These are phyloP conservation scores for Aspidiotus destructor DNA, from an alignment of 2,888 invertebrate genomes.

Conservation along the genomic window DNA sequence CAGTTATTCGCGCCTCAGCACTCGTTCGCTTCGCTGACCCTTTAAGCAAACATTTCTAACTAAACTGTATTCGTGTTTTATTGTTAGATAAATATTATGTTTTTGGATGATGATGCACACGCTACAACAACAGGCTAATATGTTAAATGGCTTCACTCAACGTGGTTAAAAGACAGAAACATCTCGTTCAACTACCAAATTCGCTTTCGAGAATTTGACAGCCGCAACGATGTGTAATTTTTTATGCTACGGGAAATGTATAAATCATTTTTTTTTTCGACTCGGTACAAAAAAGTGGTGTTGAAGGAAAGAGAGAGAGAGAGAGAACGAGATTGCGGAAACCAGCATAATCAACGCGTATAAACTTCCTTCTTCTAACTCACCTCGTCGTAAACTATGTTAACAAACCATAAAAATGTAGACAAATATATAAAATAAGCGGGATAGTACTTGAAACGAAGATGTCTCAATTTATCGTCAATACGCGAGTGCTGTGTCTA, in stretches of 20 bases:
- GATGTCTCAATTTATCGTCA: no score
- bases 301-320: no score
- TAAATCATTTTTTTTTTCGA: background rate
- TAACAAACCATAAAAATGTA: no score
- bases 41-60: background rate
- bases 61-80: conserved; percentile 4
- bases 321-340: no score
- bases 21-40: background rate
- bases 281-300: no score
- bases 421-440: no score
- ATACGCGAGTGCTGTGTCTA: no score
- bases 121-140: background rate
- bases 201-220: background rate
- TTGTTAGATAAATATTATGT: conserved; percentile 1
- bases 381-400: no score
- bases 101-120: conserved; percentile 1
- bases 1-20: background rate
- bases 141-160: background rate
- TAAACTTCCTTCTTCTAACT: no score
- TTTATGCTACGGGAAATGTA: background rate
- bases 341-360: no score
- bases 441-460: no score
- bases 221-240: conserved; percentile 1
- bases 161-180: no score
- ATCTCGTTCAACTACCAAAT: background rate